phyloP scores from a whole-genome alignment of 2,888 invertebrate species.

The Drosophila histrio region DNA sequence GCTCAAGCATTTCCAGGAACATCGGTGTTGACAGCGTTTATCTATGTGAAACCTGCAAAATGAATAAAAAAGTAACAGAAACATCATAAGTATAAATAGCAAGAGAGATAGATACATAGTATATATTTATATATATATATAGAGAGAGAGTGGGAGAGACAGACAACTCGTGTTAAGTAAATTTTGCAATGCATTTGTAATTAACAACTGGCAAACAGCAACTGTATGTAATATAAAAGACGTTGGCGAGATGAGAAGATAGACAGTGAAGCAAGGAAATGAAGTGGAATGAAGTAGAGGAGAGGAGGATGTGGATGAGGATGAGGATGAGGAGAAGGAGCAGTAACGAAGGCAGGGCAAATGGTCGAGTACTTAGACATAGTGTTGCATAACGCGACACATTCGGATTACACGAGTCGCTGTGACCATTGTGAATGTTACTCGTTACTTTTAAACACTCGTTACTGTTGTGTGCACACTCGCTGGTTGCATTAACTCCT shows the following conservation, averaged over 20 bases:
- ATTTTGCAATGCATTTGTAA: slow-evolving; percentile 52
- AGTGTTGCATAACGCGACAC: background rate
- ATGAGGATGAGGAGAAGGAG: no score
- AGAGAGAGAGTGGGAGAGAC: slow-evolving; percentile 4
- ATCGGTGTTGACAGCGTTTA: slow-evolving; percentile 96
- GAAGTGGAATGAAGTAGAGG: background rate
- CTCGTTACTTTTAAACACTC: background rate
- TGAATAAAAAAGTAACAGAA: slow-evolving; percentile 30
- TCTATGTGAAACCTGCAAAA: slow-evolving; percentile 92
- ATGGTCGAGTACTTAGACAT: background rate
- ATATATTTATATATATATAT: no score
- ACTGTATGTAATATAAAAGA: slow-evolving; percentile 1
- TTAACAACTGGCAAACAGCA: slow-evolving; percentile 60
- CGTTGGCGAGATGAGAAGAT: background rate
- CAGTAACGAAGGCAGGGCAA: background rate
- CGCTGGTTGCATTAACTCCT: no score
- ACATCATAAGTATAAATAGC: slow-evolving; percentile 20
- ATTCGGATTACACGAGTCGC: background rate
- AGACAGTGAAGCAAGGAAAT: background rate
- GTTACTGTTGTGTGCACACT: background rate
- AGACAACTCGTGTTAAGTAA: slow-evolving; percentile 11
- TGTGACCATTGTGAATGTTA: background rate
- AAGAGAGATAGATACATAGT: background rate
- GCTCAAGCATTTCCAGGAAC: slow-evolving; percentile 98
- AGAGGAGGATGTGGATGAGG: no score